phyloP scores from a whole-genome alignment of 2,797 vertebrate species.

The Heteromormyrus szaboi region DNA sequence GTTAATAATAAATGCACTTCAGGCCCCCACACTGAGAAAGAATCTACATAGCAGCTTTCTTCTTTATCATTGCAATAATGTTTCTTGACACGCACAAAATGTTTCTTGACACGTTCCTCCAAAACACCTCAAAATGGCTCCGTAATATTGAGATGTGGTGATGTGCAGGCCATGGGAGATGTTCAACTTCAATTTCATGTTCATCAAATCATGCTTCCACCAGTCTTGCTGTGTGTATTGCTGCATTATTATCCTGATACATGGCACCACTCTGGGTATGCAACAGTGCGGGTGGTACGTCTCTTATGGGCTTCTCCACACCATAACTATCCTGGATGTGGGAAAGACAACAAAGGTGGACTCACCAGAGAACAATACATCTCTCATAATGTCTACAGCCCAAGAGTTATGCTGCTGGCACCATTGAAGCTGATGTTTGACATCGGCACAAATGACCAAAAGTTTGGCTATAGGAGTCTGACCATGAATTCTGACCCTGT shows the following conservation, averaged over 20 bases:
- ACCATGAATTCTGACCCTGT: background rate
- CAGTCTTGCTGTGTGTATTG: background rate
- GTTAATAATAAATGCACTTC: background rate
- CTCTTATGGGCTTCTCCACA: background rate
- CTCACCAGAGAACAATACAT: background rate
- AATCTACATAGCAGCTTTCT: background rate
- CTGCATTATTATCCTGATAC: background rate
- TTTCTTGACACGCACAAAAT: background rate
- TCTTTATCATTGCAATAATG: background rate
- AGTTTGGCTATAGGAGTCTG: background rate
- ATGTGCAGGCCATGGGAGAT: background rate
- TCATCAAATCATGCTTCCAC: background rate
- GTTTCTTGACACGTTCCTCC: background rate
- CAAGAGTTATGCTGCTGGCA: background rate
- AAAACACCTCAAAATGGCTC: background rate
- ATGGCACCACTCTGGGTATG: background rate
- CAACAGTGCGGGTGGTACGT: background rate
- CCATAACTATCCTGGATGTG: background rate
- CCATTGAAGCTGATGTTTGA: background rate
- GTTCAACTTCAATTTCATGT: background rate
- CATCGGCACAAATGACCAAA: background rate
- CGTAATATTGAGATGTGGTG: background rate
- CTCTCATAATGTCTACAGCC: background rate
- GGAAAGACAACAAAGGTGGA: background rate
- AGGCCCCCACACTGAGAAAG: background rate